Conservation (phyloP, 2,113 vertebrate genomes). For the Prietella phreatophila region DNA sequence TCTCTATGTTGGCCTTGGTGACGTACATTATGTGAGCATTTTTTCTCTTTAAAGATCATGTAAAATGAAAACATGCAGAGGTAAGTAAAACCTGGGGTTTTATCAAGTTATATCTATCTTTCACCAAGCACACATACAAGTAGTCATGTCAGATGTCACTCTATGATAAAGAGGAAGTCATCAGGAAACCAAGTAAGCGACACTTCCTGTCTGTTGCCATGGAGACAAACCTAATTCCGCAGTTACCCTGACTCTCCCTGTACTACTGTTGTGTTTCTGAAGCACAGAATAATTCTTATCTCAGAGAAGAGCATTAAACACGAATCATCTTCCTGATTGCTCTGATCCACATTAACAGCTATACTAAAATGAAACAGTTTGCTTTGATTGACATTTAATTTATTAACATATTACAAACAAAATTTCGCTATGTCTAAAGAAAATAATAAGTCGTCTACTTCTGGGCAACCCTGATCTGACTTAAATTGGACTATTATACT, state of each 20-base stretch:
- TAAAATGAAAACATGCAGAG: not conserved
- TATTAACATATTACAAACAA: not conserved
- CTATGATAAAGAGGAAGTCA: slow-evolving; percentile 75
- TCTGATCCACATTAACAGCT: not conserved
- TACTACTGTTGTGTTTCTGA: slow-evolving; percentile 45
- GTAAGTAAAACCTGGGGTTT: slow-evolving; percentile 19
- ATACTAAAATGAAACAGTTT: slow-evolving; percentile 45
- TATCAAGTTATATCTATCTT: slow-evolving; percentile 38
- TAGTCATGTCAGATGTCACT: slow-evolving; percentile 71
- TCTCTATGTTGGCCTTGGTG: not conserved
- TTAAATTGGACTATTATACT: not conserved
- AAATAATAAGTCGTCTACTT: not conserved
- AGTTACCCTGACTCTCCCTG: slow-evolving; percentile 54
- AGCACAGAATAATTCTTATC: slow-evolving; percentile 1
- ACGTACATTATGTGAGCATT: not conserved
- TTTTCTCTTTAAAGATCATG: not conserved
- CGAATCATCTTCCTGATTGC: not conserved
- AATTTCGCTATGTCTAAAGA: not conserved
- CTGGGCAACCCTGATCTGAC: not conserved
- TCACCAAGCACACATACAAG: not conserved
- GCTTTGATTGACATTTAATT: not conserved
- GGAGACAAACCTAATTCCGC: slow-evolving; percentile 66
- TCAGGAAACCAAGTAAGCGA: slow-evolving; percentile 77
- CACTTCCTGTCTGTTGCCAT: slow-evolving; percentile 77
- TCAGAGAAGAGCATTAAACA: slow-evolving; percentile 11